Base-by-base conservation (phyloP, 2,888 invertebrate species). In the Ferdinandea cuprea region DNA sequence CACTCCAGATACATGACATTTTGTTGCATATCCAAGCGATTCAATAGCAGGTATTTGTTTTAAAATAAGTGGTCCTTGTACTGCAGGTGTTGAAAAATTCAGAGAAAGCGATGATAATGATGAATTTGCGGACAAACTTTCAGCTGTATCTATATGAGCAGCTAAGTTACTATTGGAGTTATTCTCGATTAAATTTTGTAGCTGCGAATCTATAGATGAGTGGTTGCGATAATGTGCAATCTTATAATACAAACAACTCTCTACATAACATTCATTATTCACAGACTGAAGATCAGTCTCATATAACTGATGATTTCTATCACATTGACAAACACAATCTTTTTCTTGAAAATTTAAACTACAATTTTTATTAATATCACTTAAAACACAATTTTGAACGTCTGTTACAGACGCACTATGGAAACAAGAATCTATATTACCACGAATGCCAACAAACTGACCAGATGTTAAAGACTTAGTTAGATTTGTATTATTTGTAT, bases 11-110 rank as follows among this genome's bases (percentile, higher is more conserved):
- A 85, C 88, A 88, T 89, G 87, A 66, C 35, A 59, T 42, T 58
- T 28, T 30, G 52, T 83, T 58, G 86, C 85, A 81, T 86, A 88
- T 61, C 87, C 88, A 69, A 89, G 89, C n/a, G 89, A 88, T 76
- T 89, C 88, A 54, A 88, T 88, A n/a, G 86, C 86, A 21, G 88
- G 87, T 83, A 88, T 85, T 61, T 87, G 86, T 85, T 87, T 87
- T 56, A 88, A 66, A 63, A 88, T 71, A 9, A 86, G 48, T 15
- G 87, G 86, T 11, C 85, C 85, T 15, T 11, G 40, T 9, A 59
- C 66, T 9, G 40, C 54, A 13, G 74, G 61, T 68, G 58, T 50
- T 46, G 84, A 40, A 65, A 85, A 61, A n/a, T 86, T 78, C 37
- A 85, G 68, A 5, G 87, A 87, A 1, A 86, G 84, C 17, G 87